phyloP scores from a whole-genome alignment of 2,113 vertebrate species.

The Muntiacus reevesi region DNA sequence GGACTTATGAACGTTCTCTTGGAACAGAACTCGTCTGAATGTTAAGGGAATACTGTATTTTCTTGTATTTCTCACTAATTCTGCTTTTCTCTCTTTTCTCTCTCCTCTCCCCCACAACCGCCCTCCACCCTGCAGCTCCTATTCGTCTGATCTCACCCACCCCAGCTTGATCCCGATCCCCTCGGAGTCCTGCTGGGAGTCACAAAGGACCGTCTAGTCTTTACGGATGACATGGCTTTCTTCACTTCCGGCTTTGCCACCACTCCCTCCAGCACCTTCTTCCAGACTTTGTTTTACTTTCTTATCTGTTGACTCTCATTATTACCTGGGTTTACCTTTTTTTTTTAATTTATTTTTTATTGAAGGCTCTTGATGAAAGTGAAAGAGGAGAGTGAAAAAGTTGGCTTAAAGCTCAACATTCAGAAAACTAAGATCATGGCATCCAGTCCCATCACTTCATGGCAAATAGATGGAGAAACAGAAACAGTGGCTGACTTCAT shows the following conservation, averaged over 20 bases:
- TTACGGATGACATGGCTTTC: background rate
- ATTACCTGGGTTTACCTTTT: background rate
- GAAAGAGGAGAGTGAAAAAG: background rate
- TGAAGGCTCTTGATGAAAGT: background rate
- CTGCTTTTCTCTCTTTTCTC: background rate
- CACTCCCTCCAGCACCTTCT: background rate
- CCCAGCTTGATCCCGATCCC: background rate
- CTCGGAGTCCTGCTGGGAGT: background rate
- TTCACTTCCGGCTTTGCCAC: background rate
- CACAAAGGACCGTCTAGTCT: background rate
- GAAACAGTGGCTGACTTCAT: background rate
- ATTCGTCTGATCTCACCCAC: background rate
- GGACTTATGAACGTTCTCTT: background rate
- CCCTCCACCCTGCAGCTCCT: background rate
- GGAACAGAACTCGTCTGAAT: background rate
- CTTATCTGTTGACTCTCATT: background rate
- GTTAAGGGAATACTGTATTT: background rate
- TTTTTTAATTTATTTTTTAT: background rate
- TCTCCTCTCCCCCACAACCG: background rate
- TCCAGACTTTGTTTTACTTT: background rate
- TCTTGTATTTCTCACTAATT: background rate
- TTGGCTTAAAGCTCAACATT: background rate
- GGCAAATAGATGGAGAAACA: background rate
- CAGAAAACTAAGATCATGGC: background rate
- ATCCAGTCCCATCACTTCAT: background rate